phyloP scores from a whole-genome alignment of 2,113 vertebrate species.

The Mormyrus iriodes region DNA sequence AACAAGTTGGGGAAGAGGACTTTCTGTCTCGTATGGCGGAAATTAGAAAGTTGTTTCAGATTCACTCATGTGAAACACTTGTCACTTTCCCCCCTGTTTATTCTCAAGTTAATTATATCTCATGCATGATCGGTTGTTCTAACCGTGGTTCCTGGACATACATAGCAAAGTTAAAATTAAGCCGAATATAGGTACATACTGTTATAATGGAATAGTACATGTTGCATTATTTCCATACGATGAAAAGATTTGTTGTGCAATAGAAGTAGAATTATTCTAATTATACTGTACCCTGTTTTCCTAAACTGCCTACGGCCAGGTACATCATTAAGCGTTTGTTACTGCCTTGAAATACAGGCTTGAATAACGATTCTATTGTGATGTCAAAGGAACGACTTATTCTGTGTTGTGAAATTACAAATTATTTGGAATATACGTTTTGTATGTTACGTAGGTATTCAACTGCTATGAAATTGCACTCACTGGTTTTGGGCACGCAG shows the following conservation, averaged over 20 bases:
- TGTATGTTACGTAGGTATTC: background rate
- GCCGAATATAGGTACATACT: background rate
- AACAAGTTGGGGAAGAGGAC: background rate
- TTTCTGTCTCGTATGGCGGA: background rate
- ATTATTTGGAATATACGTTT: background rate
- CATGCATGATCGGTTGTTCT: background rate
- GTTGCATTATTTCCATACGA: background rate
- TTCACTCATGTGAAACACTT: background rate
- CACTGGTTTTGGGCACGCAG: background rate
- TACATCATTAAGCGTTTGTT: background rate
- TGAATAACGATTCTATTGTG: background rate
- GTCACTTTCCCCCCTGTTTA: background rate
- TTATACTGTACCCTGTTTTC: background rate
- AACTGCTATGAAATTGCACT: background rate
- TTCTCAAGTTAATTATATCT: background rate
- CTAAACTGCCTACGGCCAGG: background rate
- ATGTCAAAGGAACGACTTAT: background rate
- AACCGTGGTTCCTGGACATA: background rate
- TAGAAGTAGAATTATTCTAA: constrained; percentile 5
- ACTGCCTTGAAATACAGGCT: background rate
- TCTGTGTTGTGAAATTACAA: background rate
- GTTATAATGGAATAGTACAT: background rate
- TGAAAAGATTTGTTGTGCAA: constrained; percentile 11
- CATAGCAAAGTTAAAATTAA: background rate
- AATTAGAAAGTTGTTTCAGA: background rate